Percentiles rank a stretch among this genome's conserved stretches.
Evolutionary conservation across 1,140 invertebrate genomes (phyloP).

Genomic region (Danaus melanippus): DNA sequence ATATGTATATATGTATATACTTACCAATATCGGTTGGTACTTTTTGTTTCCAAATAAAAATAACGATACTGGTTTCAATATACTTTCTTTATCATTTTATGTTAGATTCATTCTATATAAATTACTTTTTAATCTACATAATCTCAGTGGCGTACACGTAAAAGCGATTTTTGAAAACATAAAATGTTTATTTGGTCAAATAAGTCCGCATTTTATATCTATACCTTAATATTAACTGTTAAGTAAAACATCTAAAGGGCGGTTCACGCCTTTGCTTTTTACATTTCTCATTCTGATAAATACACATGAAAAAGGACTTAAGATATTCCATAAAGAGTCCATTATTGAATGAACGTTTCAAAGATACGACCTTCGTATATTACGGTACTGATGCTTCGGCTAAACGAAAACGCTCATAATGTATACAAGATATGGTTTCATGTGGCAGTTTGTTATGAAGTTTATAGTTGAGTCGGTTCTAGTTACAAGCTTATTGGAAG

Average conservation of each 20-base stretch:
- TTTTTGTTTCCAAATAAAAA: no score
- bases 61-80: no score
- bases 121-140: conserved; percentile 10
- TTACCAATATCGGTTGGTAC: neutral
- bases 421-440: conserved; percentile 68
- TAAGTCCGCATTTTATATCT: conserved; percentile 48
- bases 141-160: conserved; percentile 8
- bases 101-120: no score
- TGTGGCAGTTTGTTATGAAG: conserved; percentile 71
- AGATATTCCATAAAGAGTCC: conserved; percentile 13
- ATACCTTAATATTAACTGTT: conserved; percentile 48
- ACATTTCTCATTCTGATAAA: conserved; percentile 15
- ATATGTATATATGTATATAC: neutral
- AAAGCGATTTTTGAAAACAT: conserved; percentile 29
- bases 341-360: conserved; percentile 17
- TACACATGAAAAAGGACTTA: conserved; percentile 26
- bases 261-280: conserved; percentile 36
- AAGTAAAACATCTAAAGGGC: conserved; percentile 58
- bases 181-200: conserved; percentile 42
- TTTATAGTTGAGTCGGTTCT: conserved; percentile 68
- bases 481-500: conserved; percentile 58
- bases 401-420: conserved; percentile 71
- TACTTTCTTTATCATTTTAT: no score
- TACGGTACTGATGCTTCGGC: conserved; percentile 26
- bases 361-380: conserved; percentile 25